A percentile compares a stretch with the other conserved stretches of the same genome.
These are phyloP conservation scores for Aphaenogaster ashmeadi DNA, from an alignment of 1,140 invertebrate genomes.

Conservation along the genomic window DNA sequence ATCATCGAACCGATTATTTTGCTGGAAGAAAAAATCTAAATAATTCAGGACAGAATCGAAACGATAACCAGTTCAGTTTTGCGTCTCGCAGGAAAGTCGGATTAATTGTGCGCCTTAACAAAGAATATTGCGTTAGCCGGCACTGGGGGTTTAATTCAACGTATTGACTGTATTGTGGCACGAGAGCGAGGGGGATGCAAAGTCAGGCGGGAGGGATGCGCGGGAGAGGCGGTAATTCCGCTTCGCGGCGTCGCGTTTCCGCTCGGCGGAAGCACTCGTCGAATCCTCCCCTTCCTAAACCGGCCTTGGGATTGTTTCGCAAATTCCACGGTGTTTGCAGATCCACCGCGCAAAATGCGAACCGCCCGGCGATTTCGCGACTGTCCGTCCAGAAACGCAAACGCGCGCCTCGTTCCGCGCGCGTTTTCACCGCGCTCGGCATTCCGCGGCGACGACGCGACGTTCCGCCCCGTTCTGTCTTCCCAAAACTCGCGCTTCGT, in stretches of 20 bases:
- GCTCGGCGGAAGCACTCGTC: background rate
- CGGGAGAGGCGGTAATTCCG: conserved; percentile 13
- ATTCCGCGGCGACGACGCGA: no score
- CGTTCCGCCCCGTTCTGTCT: background rate
- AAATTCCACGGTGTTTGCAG: conserved; percentile 21
- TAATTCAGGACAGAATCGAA: background rate
- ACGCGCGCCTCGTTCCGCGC: background rate
- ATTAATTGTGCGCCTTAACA: background rate
- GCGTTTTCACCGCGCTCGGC: background rate
- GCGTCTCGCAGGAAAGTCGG: background rate
- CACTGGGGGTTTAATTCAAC: conserved; percentile 6
- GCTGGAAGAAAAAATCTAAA: background rate
- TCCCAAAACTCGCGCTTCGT: background rate
- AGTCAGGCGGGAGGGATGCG: background rate
- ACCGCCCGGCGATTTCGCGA: background rate
- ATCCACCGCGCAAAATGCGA: background rate
- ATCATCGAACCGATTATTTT: background rate
- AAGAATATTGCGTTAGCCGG: background rate
- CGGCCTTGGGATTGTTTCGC: conserved; percentile 56
- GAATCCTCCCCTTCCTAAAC: conserved; percentile 10
- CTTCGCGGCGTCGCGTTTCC: background rate
- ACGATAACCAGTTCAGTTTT: background rate
- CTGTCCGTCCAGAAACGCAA: background rate
- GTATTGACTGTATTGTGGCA: background rate
- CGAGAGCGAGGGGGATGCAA: background rate